Conservation (phyloP, 2,888 invertebrate genomes). For the Athalia circularis region DNA sequence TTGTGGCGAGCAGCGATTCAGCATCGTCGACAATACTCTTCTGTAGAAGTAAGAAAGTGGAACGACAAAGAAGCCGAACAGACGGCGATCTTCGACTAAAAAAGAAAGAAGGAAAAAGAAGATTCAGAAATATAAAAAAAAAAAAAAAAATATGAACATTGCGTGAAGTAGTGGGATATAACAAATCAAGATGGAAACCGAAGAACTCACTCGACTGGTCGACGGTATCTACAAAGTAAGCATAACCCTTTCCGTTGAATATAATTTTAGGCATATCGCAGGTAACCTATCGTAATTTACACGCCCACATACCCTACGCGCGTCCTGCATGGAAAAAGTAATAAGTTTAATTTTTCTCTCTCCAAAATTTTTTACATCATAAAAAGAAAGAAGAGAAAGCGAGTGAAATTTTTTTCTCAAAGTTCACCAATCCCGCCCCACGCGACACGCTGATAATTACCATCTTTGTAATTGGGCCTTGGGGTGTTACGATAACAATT, state of each 20-base stretch:
- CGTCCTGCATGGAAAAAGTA: no score
- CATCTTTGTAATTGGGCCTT: slow-evolving; percentile 5
- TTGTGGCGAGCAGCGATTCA: slow-evolving; percentile 1
- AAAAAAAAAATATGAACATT: slow-evolving; percentile 49
- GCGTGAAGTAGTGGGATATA: slow-evolving; percentile 57
- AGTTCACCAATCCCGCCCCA: no score
- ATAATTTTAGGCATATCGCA: background rate
- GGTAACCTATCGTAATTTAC: no score
- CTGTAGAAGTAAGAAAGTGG: slow-evolving; percentile 7
- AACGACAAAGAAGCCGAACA: background rate
- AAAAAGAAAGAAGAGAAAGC: background rate
- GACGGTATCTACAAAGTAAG: slow-evolving; percentile 93
- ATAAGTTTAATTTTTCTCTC: no score
- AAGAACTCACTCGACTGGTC: slow-evolving; percentile 92
- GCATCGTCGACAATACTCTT: background rate
- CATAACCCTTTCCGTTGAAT: background rate
- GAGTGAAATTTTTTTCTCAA: background rate
- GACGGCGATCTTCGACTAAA: background rate
- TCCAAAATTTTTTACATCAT: background rate
- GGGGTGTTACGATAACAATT: slow-evolving; percentile 2
- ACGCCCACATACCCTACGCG: no score
- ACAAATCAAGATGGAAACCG: slow-evolving; percentile 83
- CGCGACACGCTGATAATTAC: no score
- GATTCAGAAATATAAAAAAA: background rate
- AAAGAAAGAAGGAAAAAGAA: background rate